Conservation (phyloP, 2,888 invertebrate species). For the Lasioglossum vierecki region DNA sequence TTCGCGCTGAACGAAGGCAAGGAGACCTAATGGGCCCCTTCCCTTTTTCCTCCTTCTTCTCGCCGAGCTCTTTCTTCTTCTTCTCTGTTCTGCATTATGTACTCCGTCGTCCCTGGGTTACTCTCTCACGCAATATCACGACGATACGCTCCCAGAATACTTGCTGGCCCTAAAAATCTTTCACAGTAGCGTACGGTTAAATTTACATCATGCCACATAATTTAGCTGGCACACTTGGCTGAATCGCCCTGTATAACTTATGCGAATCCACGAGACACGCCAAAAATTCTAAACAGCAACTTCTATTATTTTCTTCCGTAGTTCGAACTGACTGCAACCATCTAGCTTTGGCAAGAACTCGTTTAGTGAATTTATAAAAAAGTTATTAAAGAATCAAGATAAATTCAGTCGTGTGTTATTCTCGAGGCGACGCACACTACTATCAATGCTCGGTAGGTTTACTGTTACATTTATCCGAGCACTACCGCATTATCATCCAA, state of each 20-base stretch:
- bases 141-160: slow-evolving; percentile 57
- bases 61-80: not conserved
- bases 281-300: too few relatives aligned
- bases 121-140: slow-evolving; percentile 76
- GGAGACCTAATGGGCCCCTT: slow-evolving; percentile 71
- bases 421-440: not conserved
- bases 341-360: too few relatives aligned
- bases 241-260: too few relatives aligned
- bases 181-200: not conserved
- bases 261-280: too few relatives aligned
- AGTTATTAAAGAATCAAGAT: too few relatives aligned
- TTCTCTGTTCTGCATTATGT: slow-evolving; percentile 21
- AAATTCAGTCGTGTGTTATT: not conserved
- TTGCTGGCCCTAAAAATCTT: not conserved
- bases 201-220: not conserved
- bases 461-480: not conserved
- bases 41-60: slow-evolving; percentile 49
- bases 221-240: too few relatives aligned
- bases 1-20: slow-evolving; percentile 46
- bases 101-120: slow-evolving; percentile 55
- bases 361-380: too few relatives aligned
- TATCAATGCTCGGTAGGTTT: not conserved
- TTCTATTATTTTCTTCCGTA: not conserved
- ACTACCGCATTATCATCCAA: not conserved
- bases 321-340: not conserved